These are phyloP conservation scores for Eurois occulta DNA, from an alignment of 2,888 invertebrate genomes.

Conservation along the genomic window DNA sequence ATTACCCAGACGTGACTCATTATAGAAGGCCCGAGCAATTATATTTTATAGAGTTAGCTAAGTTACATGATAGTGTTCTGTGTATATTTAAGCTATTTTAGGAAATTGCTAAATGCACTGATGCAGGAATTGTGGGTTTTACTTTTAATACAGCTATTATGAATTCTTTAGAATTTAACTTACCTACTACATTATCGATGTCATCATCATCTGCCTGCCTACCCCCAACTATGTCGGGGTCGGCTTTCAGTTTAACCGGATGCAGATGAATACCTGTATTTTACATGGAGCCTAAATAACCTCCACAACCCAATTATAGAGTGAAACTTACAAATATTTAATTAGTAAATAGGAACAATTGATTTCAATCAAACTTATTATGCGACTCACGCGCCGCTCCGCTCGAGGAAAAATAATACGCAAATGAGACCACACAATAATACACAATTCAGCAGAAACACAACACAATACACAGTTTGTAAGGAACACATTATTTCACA, in stretches of 20 bases:
- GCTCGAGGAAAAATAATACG: neutral
- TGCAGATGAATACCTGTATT: neutral
- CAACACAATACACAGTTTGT: conserved; percentile 53
- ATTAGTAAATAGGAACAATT: neutral
- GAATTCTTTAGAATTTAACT: neutral
- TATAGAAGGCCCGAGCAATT: conserved; percentile 12
- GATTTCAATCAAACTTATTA: conserved; percentile 8
- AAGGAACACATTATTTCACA: conserved; percentile 59
- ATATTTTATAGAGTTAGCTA: conserved; percentile 14
- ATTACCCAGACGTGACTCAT: conserved; percentile 51
- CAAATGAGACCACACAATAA: conserved; percentile 31
- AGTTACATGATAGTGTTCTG: neutral
- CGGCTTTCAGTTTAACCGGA: neutral
- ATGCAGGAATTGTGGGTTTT: no score
- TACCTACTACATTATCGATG: neutral
- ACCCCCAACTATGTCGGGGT: neutral
- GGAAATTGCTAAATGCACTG: neutral
- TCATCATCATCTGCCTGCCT: neutral
- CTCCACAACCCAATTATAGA: neutral
- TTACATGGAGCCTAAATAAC: neutral
- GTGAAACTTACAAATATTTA: neutral
- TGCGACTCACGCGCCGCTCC: conserved; percentile 1
- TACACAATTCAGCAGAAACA: conserved; percentile 23
- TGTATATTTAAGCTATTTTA: neutral
- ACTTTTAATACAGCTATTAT: neutral